Conservation (phyloP, 2,113 vertebrate genomes). For the Perognathus longimembris region DNA sequence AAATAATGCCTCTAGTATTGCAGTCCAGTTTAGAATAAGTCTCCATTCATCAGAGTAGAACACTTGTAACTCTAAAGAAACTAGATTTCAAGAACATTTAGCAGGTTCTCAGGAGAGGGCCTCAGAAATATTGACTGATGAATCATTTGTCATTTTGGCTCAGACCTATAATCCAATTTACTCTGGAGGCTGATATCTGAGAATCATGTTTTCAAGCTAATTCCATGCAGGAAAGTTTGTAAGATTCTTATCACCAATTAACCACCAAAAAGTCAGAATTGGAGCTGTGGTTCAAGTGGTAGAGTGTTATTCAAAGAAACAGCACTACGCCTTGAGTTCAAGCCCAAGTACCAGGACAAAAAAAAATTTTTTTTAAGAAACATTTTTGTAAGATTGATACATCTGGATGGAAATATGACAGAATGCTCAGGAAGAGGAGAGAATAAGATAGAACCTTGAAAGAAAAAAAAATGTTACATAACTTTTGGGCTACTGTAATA, state of each 20-base stretch:
- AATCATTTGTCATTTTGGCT: too few relatives aligned
- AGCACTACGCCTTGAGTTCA: too few relatives aligned
- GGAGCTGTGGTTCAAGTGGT: too few relatives aligned
- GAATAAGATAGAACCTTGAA: neutral
- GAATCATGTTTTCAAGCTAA: too few relatives aligned
- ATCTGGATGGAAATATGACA: neutral
- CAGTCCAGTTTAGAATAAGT: neutral
- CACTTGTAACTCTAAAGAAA: neutral
- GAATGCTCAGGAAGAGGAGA: neutral
- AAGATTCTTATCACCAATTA: too few relatives aligned
- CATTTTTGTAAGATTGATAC: neutral
- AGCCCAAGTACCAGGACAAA: too few relatives aligned
- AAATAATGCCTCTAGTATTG: neutral
- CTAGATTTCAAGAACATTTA: conserved; percentile 11
- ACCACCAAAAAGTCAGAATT: too few relatives aligned
- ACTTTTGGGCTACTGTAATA: neutral
- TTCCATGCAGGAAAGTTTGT: too few relatives aligned
- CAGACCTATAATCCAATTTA: too few relatives aligned
- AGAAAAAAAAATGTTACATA: neutral
- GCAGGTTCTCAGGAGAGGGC: neutral
- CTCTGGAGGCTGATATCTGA: too few relatives aligned
- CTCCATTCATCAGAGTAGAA: neutral
- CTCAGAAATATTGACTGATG: neutral
- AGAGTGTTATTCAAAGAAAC: too few relatives aligned
- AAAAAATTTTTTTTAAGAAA: neutral